These are phyloP conservation scores for Spea multiplicata DNA, from an alignment of 2,113 vertebrate species.

Conservation along the genomic window DNA sequence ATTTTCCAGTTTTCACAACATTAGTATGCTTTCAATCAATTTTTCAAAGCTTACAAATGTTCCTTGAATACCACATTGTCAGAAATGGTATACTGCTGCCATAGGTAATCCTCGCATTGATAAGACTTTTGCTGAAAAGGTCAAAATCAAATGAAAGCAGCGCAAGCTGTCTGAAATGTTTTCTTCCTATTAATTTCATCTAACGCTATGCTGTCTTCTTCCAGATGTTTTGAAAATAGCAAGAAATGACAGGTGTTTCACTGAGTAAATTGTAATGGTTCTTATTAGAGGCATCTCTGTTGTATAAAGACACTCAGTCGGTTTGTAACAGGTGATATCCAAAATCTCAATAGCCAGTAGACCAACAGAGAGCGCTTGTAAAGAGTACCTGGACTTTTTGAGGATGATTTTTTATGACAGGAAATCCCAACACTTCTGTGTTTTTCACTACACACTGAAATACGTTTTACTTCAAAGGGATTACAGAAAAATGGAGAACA, in stretches of 20 bases:
- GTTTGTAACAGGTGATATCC: neutral
- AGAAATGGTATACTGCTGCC: conserved; percentile 34
- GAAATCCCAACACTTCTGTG: conserved; percentile 33
- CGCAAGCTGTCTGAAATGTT: conserved; percentile 29
- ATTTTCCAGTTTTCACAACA: neutral
- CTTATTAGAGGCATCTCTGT: conserved; percentile 11
- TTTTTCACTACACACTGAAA: conserved; percentile 2
- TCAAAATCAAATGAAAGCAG: conserved; percentile 33
- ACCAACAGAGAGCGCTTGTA: neutral
- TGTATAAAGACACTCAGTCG: neutral
- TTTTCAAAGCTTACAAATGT: conserved; percentile 23
- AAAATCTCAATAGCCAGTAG: neutral
- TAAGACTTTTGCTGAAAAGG: conserved; percentile 34
- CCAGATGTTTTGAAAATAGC: conserved; percentile 32
- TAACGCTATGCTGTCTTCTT: conserved; percentile 11
- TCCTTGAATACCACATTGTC: conserved; percentile 19
- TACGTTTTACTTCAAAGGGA: conserved; percentile 9
- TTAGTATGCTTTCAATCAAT: conserved; percentile 21
- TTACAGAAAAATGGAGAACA: conserved; percentile 1
- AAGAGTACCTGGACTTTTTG: conserved; percentile 21
- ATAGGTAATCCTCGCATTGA: conserved; percentile 30
- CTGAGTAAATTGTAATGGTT: conserved; percentile 7
- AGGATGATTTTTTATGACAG: conserved; percentile 31
- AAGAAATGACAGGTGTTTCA: conserved; percentile 28
- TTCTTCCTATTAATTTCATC: conserved; percentile 30